Base-by-base conservation (phyloP, 2,797 vertebrate genomes). In the Graptemys geographica region DNA sequence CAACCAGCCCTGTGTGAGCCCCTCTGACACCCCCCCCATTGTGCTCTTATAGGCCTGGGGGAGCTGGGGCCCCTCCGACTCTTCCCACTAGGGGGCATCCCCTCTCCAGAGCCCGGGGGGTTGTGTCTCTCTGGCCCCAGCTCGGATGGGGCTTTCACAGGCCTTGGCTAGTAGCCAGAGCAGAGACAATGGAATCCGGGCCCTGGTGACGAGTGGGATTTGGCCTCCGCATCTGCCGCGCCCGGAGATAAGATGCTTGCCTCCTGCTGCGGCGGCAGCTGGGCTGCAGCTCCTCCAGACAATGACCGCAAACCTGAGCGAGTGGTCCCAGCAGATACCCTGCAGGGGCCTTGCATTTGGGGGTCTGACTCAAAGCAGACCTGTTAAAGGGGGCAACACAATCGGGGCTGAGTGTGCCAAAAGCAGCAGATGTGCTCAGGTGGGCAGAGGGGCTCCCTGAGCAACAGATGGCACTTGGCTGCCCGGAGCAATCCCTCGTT, bases 341-440 rank as follows among this genome's bases (percentile, higher is more conserved):
- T 18, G 33, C 65, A 41, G 65, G n/a, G n/a, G 59, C 31, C n/a
- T 41, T 23, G 65, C 65, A 41, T 23, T 11, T 19, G n/a, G n/a
- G 21, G 65, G n/a, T 37, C n/a, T 11, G n/a, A 41, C 65, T 41
- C n/a, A 69, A 69, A n/a, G 62, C 33, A 65, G 62, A n/a, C 33
- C 33, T n/a, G 15, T 37, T 37, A 69, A 69, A 21, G 33, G 0
- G 0, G 2, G 19, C 3, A 3, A 8, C 11, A 11, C 23, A 11
- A 8, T 6, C 1, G 10, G 3, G 19, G 18, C 52, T 31, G 69
- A 19, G 81, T 3, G 3, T 31, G 79, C 25, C 44, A 76, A 47
- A 23, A 28, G 44, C 41, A 28, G 41, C 25, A 16, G 44, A 44
- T 41, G 41, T 78, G 74, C 44, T 18, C 44, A 78, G 74, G 74